Evolutionary conservation across 2,888 invertebrate genomes (phyloP).

Genomic region (Boloria euphrosyne): DNA sequence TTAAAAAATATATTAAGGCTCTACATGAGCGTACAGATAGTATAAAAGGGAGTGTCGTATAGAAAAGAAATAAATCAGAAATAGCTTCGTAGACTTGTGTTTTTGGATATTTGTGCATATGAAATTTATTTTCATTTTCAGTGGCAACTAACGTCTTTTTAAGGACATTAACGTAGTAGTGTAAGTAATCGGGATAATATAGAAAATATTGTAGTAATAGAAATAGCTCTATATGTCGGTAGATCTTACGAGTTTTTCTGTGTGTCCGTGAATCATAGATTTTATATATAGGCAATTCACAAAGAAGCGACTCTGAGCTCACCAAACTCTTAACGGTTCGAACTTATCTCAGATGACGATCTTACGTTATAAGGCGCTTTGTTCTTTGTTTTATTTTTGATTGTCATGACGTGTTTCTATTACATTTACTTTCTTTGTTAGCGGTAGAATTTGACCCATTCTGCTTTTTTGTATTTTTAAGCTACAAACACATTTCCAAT

Average conservation of each 20-base stretch:
- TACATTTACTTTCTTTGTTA: constrained; percentile 36
- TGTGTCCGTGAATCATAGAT: constrained; percentile 9
- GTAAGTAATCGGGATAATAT: too few relatives aligned
- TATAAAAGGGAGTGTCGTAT: too few relatives aligned
- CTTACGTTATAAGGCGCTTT: constrained; percentile 46
- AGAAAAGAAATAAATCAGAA: too few relatives aligned
- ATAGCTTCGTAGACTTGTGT: too few relatives aligned
- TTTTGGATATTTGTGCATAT: too few relatives aligned
- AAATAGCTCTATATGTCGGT: background rate
- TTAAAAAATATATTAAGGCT: too few relatives aligned
- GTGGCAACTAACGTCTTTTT: too few relatives aligned
- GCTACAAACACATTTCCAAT: too few relatives aligned
- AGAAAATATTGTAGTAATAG: too few relatives aligned
- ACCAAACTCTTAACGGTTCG: constrained; percentile 45
- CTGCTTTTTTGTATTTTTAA: background rate
- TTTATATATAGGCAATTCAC: constrained; percentile 15
- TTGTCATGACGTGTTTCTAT: constrained; percentile 29
- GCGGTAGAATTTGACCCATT: constrained; percentile 20
- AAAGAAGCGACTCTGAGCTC: constrained; percentile 16
- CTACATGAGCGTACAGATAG: too few relatives aligned
- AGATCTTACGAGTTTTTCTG: background rate
- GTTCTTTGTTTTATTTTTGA: constrained; percentile 40
- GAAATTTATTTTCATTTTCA: too few relatives aligned
- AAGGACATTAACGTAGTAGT: too few relatives aligned
- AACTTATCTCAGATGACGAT: constrained; percentile 50